Conservation (phyloP, 2,797 vertebrate species). For the Tenualosa thibaudeaui region DNA sequence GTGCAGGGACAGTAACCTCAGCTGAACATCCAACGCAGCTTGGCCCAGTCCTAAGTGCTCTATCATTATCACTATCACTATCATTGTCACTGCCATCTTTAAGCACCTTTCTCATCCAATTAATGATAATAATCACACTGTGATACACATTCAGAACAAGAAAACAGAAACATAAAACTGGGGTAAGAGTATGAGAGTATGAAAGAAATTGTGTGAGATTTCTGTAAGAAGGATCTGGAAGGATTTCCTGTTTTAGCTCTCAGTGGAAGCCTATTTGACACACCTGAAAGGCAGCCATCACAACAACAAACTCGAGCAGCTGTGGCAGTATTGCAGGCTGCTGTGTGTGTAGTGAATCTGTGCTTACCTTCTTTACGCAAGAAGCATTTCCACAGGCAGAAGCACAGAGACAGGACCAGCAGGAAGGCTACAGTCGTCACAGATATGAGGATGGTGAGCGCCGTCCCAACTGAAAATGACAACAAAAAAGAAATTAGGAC, state of each 20-base stretch:
- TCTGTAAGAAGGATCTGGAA: not conserved
- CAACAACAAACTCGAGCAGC: not conserved
- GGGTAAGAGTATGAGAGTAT: not conserved
- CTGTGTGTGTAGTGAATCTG: too few species aligned
- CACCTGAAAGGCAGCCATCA: too few species aligned
- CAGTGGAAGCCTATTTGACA: too few species aligned
- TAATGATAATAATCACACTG: not conserved
- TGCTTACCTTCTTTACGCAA: slow-evolving; percentile 73
- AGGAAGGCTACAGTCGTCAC: slow-evolving; percentile 78
- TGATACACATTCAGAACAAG: not conserved
- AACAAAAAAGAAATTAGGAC: slow-evolving; percentile 2
- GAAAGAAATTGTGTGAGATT: not conserved
- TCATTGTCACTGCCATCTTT: not conserved
- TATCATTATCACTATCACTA: not conserved
- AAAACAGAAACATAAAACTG: not conserved
- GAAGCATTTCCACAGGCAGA: slow-evolving; percentile 82
- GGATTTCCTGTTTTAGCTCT: not conserved
- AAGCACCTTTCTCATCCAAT: not conserved
- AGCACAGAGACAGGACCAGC: slow-evolving; percentile 77
- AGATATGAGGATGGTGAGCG: slow-evolving; percentile 79
- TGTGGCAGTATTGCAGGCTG: not conserved
- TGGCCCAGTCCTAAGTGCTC: not conserved
- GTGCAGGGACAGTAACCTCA: not conserved
- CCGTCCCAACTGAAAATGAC: slow-evolving; percentile 70
- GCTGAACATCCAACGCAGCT: not conserved